A percentile compares a stretch with the other conserved stretches of the same genome.
Conservation (phyloP, 2,888 invertebrate genomes). For the Spodoptera exigua region DNA sequence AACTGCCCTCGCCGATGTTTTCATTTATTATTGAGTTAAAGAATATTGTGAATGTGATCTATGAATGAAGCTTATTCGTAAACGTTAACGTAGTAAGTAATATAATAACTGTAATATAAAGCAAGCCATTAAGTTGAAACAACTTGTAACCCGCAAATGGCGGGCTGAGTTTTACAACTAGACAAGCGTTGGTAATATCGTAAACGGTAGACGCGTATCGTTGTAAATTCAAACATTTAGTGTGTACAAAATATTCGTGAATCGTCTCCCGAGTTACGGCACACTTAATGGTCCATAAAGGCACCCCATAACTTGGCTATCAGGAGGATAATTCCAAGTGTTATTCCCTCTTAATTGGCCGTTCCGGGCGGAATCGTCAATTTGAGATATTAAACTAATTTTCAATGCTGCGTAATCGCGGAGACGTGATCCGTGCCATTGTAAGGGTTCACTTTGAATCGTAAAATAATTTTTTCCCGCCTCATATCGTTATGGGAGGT, state of each 20-base stretch:
- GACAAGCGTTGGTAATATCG: constrained; percentile 41
- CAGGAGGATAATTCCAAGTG: constrained; percentile 83
- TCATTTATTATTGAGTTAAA: constrained; percentile 47
- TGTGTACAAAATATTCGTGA: constrained; percentile 69
- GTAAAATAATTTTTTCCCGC: constrained; percentile 56
- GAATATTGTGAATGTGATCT: constrained; percentile 44
- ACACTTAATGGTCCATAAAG: constrained; percentile 85
- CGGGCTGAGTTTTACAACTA: constrained; percentile 49
- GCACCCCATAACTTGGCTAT: constrained; percentile 88
- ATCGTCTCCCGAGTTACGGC: constrained; percentile 70
- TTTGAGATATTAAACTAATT: constrained; percentile 89
- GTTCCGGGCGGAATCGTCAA: constrained; percentile 88
- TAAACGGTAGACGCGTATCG: constrained; percentile 51
- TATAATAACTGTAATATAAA: constrained; percentile 60
- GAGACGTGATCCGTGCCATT: constrained; percentile 74
- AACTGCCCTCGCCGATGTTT: constrained; percentile 26
- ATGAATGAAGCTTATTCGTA: constrained; percentile 29
- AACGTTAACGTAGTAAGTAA: constrained; percentile 26
- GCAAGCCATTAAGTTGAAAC: constrained; percentile 53
- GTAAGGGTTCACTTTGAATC: constrained; percentile 68
- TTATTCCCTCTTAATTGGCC: constrained; percentile 88
- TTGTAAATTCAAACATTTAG: constrained; percentile 69
- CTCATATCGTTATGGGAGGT: constrained; percentile 38
- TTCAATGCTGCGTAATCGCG: constrained; percentile 86
- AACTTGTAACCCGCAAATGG: constrained; percentile 50